Evolutionary conservation across 64 coral and sea anemone species (phyloP).

Genomic region (Anthopleura sola): DNA sequence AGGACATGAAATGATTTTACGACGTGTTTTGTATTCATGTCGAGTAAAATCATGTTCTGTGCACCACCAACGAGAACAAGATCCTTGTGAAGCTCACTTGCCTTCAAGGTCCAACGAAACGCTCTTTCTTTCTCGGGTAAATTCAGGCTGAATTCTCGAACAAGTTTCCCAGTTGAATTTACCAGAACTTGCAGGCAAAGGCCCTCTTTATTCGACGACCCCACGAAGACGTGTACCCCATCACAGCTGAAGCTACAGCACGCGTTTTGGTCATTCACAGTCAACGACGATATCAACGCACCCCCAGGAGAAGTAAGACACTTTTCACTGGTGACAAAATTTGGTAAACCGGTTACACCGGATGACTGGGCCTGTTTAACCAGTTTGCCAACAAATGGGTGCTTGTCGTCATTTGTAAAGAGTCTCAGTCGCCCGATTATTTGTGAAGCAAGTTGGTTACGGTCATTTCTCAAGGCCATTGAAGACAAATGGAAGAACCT

Average conservation of each 20-base stretch:
- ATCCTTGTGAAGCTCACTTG: conserved; percentile 34
- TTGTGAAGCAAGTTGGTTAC: conserved; percentile 81
- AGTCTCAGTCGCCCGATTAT: conserved; percentile 78
- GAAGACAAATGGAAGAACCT: conserved; percentile 71
- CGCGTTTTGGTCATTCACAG: conserved; percentile 39
- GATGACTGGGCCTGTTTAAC: conserved; percentile 64
- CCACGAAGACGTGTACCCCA: conserved; percentile 62
- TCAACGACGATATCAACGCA: conserved; percentile 64
- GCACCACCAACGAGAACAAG: conserved; percentile 64
- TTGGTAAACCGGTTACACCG: conserved; percentile 24
- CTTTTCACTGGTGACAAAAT: conserved; percentile 78
- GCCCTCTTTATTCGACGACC: conserved; percentile 25
- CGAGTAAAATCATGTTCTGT: conserved; percentile 51
- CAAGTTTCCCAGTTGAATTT: conserved; percentile 43
- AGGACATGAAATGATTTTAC: conserved; percentile 59
- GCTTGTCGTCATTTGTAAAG: conserved; percentile 57
- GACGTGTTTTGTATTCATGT: conserved; percentile 62
- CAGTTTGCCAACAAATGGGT: conserved; percentile 63
- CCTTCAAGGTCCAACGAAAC: conserved; percentile 50
- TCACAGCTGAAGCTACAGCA: conserved; percentile 75
- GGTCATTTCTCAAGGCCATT: conserved; percentile 61
- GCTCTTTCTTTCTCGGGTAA: conserved; percentile 32
- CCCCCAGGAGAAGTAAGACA: conserved; percentile 89
- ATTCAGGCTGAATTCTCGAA: conserved; percentile 65
- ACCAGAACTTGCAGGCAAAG: conserved; percentile 59